Percentiles rank a stretch among this genome's conserved stretches.
Conservation (phyloP, 2,888 invertebrate genomes). For the Drosophila mayaguana region DNA sequence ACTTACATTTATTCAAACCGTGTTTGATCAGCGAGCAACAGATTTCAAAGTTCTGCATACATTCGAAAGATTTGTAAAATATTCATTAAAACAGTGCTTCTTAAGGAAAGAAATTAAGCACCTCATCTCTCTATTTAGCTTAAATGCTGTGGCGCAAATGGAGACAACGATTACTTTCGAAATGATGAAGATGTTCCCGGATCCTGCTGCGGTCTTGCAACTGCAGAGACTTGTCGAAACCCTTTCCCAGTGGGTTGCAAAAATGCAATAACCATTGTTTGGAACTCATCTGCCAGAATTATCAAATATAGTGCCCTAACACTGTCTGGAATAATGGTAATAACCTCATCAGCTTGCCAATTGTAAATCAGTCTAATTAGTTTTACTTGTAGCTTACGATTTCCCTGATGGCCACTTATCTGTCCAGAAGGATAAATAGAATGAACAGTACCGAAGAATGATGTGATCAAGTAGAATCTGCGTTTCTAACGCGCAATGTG, state of each 20-base stretch:
- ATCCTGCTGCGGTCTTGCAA: slow-evolving; percentile 21
- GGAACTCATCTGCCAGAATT: background rate
- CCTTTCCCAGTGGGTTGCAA: slow-evolving; percentile 3
- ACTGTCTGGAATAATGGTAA: slow-evolving; percentile 29
- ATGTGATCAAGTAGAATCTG: too few species aligned
- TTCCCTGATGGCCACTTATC: slow-evolving; percentile 16
- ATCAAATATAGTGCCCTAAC: slow-evolving; percentile 11
- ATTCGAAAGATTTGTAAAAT: slow-evolving; percentile 13
- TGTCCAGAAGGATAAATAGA: slow-evolving; percentile 15
- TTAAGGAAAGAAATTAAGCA: background rate
- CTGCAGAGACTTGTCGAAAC: accelerated
- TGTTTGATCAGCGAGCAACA: background rate
- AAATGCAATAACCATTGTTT: accelerated
- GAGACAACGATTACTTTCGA: background rate
- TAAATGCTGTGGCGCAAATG: slow-evolving; percentile 27
- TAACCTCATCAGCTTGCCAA: too few species aligned
- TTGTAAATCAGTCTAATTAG: background rate
- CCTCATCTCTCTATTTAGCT: background rate
- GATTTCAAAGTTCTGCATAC: background rate
- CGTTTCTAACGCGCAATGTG: too few species aligned
- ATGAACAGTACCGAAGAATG: too few species aligned
- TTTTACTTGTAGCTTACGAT: slow-evolving; percentile 10
- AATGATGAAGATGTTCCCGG: background rate
- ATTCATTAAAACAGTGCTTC: too few species aligned
- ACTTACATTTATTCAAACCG: background rate